Conservation (phyloP, 2,113 vertebrate genomes). For the Pimephales promelas region DNA sequence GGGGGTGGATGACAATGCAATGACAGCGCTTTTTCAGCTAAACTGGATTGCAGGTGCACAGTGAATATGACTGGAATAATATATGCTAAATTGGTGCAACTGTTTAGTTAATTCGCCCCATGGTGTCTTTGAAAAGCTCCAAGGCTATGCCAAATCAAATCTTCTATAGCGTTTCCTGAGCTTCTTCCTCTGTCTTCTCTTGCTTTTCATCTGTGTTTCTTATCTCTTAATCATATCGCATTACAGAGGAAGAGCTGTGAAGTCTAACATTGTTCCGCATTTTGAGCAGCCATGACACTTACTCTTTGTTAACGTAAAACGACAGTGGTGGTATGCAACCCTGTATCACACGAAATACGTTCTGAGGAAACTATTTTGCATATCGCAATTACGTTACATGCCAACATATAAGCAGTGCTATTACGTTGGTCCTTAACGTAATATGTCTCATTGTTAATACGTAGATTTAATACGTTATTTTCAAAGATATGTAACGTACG, state of each 20-base stretch:
- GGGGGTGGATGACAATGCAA: not conserved
- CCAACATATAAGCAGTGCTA: too few species aligned
- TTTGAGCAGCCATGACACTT: constrained; percentile 7
- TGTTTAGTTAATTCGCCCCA: not conserved
- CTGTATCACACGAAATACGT: too few species aligned
- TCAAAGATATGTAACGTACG: too few species aligned
- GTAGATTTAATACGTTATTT: too few species aligned
- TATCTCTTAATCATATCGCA: constrained; percentile 25
- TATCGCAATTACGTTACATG: too few species aligned
- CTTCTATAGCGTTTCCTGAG: not conserved
- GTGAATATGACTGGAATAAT: not conserved
- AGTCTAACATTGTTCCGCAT: not conserved
- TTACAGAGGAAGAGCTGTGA: constrained; percentile 18
- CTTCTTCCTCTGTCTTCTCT: not conserved
- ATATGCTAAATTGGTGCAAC: not conserved
- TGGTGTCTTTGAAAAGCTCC: constrained; percentile 13
- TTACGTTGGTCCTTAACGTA: too few species aligned
- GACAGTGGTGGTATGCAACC: constrained; percentile 34
- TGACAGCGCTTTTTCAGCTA: not conserved
- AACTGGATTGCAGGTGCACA: not conserved
- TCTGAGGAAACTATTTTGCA: too few species aligned
- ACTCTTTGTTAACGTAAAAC: not conserved
- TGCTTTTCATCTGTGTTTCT: constrained; percentile 11
- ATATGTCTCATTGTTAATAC: too few species aligned
- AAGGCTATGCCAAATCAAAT: not conserved